Percentiles rank a stretch among this genome's conserved stretches.
Conservation (phyloP, 2,113 vertebrate genomes). For the Pungitius pungitius region DNA sequence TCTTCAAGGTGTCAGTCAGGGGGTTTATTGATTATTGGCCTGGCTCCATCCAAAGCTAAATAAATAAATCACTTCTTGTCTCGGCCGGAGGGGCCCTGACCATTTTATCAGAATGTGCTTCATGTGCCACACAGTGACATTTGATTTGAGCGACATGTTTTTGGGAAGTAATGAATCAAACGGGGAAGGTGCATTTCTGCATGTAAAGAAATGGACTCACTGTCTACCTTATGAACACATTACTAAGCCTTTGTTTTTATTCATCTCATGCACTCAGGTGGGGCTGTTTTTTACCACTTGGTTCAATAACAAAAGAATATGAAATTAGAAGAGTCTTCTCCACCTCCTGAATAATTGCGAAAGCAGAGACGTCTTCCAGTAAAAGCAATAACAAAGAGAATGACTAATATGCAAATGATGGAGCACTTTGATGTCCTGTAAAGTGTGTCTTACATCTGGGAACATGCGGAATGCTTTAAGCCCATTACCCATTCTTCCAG, state of each 20-base stretch:
- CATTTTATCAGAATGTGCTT: too few species aligned
- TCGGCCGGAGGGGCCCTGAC: not conserved
- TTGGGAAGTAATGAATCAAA: not conserved
- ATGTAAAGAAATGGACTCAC: too few species aligned
- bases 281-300: conserved; percentile 9
- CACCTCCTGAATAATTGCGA: conserved; percentile 13
- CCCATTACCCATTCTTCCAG: conserved; percentile 67
- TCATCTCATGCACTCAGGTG: conserved; percentile 8
- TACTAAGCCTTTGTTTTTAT: conserved; percentile 21
- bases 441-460: conserved; percentile 60
- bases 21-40: too few species aligned
- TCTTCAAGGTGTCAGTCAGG: not conserved
- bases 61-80: not conserved
- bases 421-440: conserved; percentile 66
- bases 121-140: too few species aligned
- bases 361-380: conserved; percentile 9
- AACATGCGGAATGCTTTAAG: conserved; percentile 73
- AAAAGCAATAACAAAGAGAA: conserved; percentile 32
- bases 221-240: conserved; percentile 1
- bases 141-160: too few species aligned
- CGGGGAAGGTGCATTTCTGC: not conserved
- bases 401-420: conserved; percentile 68
- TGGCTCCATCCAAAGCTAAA: not conserved
- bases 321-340: conserved; percentile 19
- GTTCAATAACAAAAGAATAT: not conserved